phyloP scores from a whole-genome alignment of 2,888 invertebrate species.

The Dasysyrphus albostriatus region DNA sequence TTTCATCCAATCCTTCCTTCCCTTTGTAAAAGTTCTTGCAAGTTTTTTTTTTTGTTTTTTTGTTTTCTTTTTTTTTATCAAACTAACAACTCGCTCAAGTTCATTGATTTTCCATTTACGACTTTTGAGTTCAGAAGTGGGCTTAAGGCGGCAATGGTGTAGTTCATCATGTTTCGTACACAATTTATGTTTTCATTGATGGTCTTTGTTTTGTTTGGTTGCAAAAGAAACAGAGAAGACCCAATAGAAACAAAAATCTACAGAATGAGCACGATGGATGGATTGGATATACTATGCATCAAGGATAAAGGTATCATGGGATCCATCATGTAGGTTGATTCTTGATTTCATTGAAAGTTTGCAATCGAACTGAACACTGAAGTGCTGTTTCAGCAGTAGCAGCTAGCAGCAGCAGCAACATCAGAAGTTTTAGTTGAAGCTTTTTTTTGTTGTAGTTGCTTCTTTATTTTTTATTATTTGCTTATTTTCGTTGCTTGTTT shows the following conservation, averaged over 20 bases:
- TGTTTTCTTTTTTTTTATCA: constrained; percentile 18
- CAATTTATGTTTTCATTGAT: constrained; percentile 65
- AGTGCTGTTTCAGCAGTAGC: background rate
- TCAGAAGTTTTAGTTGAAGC: background rate
- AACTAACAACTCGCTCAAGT: constrained; percentile 76
- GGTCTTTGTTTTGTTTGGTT: constrained; percentile 27
- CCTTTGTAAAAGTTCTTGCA: background rate
- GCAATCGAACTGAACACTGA: constrained; percentile 66
- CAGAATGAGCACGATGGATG: constrained; percentile 29
- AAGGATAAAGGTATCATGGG: constrained; percentile 66
- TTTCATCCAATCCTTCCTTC: constrained; percentile 16
- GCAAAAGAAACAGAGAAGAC: constrained; percentile 25
- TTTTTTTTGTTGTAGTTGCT: background rate
- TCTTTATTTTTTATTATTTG: background rate
- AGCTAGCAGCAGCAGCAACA: background rate
- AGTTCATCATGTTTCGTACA: constrained; percentile 72
- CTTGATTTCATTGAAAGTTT: constrained; percentile 68
- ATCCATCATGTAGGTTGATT: constrained; percentile 54
- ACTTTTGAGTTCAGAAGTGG: constrained; percentile 73
- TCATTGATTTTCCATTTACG: constrained; percentile 76
- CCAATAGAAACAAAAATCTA: constrained; percentile 42
- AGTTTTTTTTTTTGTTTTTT: constrained; percentile 28
- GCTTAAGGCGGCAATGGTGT: constrained; percentile 70
- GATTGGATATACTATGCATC: constrained; percentile 6
- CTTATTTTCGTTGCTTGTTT: background rate